A percentile compares a stretch with the other conserved stretches of the same genome.
Conservation (phyloP, 2,113 vertebrate species). For the Crotalus tigris region DNA sequence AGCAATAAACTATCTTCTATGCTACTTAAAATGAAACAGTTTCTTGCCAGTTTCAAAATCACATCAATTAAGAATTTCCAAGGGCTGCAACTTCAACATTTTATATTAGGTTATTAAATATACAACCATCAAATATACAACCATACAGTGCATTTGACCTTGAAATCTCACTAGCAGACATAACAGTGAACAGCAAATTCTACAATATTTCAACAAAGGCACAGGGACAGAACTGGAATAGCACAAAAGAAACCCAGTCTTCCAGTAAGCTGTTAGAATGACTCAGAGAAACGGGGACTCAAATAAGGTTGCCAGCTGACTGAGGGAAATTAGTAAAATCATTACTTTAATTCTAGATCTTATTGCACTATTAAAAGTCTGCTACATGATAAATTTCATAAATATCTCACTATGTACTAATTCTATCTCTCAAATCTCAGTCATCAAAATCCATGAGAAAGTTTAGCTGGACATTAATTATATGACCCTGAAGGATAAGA, state of each 20-base stretch:
- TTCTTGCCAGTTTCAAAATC: background rate
- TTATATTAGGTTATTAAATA: background rate
- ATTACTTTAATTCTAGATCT: background rate
- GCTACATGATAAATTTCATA: background rate
- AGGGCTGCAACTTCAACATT: background rate
- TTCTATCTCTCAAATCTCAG: background rate
- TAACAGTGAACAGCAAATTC: background rate
- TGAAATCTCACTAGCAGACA: background rate
- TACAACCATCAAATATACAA: background rate
- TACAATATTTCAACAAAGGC: background rate
- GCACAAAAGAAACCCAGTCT: background rate
- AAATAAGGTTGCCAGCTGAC: background rate
- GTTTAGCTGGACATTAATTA: background rate
- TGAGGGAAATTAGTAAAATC: background rate
- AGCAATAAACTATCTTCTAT: background rate
- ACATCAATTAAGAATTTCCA: background rate
- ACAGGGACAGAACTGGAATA: background rate
- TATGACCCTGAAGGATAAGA: background rate
- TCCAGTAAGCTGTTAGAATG: background rate
- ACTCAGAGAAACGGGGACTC: background rate
- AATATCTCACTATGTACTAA: background rate
- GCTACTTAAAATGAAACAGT: background rate
- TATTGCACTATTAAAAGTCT: background rate
- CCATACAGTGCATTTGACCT: background rate
- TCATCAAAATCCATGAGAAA: background rate